These are phyloP conservation scores for Sakesphorus luctuosus DNA, from an alignment of 2,113 vertebrate genomes.

Conservation along the genomic window DNA sequence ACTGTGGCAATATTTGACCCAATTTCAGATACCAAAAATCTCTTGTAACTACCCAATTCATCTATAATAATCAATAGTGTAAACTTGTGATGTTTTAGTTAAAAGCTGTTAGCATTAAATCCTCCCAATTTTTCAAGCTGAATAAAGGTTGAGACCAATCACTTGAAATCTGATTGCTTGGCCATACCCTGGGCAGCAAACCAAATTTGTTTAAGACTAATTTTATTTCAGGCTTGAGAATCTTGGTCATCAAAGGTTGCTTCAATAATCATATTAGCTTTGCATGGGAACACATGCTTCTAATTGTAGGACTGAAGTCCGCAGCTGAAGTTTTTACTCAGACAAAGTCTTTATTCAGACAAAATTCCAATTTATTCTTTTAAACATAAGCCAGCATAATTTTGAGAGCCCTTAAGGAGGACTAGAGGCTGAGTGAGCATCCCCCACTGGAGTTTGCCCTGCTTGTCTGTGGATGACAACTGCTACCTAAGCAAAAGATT, in stretches of 20 bases:
- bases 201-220: conserved; percentile 31
- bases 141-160: neutral
- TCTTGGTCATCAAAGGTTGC: conserved; percentile 40
- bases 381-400: neutral
- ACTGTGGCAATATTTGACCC: neutral
- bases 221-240: conserved; percentile 36
- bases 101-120: conserved; percentile 21
- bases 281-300: neutral
- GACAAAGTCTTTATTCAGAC: neutral
- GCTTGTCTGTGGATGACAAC: neutral
- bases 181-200: neutral
- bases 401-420: neutral
- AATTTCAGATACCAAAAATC: neutral
- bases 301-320: neutral
- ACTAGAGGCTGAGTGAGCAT: neutral
- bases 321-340: neutral
- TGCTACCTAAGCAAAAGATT: neutral
- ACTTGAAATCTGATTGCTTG: conserved; percentile 43
- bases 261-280: conserved; percentile 15
- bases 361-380: neutral
- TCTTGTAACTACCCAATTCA: neutral
- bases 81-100: neutral
- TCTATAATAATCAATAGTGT: neutral
- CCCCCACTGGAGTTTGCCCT: neutral
- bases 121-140: conserved; percentile 14